Conservation (phyloP, 1,140 invertebrate species). For the Drosophila carrolli region DNA sequence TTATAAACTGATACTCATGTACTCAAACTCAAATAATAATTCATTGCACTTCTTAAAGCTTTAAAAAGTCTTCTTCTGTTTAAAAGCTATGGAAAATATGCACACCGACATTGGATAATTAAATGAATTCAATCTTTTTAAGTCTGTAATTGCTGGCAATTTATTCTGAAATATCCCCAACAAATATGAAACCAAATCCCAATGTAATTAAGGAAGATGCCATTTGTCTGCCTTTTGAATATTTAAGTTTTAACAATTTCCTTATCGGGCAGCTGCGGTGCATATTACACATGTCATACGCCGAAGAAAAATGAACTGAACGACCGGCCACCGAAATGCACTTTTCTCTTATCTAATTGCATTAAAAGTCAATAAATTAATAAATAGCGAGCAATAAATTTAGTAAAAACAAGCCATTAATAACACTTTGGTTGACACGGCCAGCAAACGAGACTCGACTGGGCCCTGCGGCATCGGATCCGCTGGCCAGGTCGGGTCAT, state of each 20-base stretch:
- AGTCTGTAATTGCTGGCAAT: background rate
- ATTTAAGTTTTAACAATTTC: conserved; percentile 37
- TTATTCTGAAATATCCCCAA: background rate
- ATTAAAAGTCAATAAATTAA: conserved; percentile 82
- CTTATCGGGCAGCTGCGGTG: conserved; percentile 62
- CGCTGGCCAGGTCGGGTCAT: conserved; percentile 60
- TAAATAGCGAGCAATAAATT: conserved; percentile 82
- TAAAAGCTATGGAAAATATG: too few species aligned
- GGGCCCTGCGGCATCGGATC: conserved; percentile 26
- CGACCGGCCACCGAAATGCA: conserved; percentile 55
- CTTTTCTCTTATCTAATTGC: conserved; percentile 82
- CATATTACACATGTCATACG: conserved; percentile 60
- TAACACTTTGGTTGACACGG: conserved; percentile 79
- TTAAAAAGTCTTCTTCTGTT: too few species aligned
- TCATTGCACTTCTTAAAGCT: too few species aligned
- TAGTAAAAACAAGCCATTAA: conserved; percentile 83
- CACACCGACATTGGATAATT: too few species aligned
- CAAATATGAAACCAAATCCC: background rate
- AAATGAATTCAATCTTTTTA: too few species aligned
- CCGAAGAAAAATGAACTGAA: conserved; percentile 62
- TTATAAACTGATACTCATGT: too few species aligned
- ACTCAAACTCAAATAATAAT: too few species aligned
- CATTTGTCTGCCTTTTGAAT: conserved; percentile 5
- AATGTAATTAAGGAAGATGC: background rate
- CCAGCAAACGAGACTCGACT: conserved; percentile 31